phyloP scores from a whole-genome alignment of 2,888 invertebrate genomes.

The Scaptodrosophila latifasciaeformis region DNA sequence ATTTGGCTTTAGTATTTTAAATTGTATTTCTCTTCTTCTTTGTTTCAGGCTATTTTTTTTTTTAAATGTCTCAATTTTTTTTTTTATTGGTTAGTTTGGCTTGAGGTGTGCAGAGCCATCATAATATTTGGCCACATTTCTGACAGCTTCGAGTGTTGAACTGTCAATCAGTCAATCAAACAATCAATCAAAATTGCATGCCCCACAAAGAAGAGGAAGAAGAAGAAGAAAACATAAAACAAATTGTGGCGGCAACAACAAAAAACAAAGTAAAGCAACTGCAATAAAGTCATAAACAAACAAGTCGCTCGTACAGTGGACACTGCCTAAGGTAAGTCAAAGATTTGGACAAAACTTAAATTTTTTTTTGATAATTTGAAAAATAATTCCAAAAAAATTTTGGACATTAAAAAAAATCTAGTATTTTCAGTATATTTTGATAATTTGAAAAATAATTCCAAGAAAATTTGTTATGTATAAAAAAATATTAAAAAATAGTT shows the following conservation, averaged over 20 bases:
- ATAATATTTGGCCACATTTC: slow-evolving; percentile 23
- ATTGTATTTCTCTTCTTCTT: no score
- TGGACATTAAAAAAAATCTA: no score
- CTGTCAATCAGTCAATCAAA: slow-evolving; percentile 66
- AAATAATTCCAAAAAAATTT: no score
- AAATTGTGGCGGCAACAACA: neutral
- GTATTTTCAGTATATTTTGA: no score
- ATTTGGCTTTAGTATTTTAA: neutral
- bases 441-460: no score
- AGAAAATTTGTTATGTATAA: no score
- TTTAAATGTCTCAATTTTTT: neutral
- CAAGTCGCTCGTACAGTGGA: neutral
- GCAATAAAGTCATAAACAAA: neutral
- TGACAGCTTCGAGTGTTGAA: slow-evolving; percentile 73
- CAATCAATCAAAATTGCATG: slow-evolving; percentile 12
- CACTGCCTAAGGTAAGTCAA: neutral
- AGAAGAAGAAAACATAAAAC: slow-evolving; percentile 34
- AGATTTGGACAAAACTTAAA: neutral
- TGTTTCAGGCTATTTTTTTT: no score
- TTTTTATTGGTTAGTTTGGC: neutral
- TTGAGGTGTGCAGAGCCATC: no score
- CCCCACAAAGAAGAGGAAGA: neutral
- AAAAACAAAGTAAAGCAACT: neutral
- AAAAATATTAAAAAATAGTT: no score
- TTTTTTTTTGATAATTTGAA: no score